Conservation (phyloP, 2,113 vertebrate genomes). For the Steatornis caripensis region DNA sequence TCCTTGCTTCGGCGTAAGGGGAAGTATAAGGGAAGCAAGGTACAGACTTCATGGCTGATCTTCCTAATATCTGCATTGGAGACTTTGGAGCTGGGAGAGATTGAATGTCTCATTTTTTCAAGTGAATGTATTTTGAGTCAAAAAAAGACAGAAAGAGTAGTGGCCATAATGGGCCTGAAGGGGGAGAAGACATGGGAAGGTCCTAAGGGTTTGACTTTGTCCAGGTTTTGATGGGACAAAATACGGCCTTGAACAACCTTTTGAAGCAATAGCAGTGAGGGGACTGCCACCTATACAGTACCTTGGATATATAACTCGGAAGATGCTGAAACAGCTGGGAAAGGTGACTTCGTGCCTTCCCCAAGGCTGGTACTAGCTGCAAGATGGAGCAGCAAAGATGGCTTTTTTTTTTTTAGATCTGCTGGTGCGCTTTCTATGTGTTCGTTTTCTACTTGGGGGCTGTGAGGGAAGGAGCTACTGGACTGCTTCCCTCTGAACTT, state of each 20-base stretch:
- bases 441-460: constrained; percentile 63
- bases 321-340: constrained; percentile 47
- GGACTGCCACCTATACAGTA: constrained; percentile 16
- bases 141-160: not conserved
- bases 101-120: constrained; percentile 23
- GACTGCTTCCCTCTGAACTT: constrained; percentile 59
- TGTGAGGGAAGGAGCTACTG: constrained; percentile 52
- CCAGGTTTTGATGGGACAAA: constrained; percentile 30
- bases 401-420: not conserved
- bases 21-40: not conserved
- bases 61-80: not conserved
- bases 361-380: constrained; percentile 8
- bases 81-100: not conserved
- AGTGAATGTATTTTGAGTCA: constrained; percentile 57
- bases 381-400: constrained; percentile 19
- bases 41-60: constrained; percentile 13
- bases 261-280: constrained; percentile 71
- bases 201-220: constrained; percentile 2
- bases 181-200: not conserved
- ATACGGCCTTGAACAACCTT: constrained; percentile 50
- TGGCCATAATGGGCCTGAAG: not conserved
- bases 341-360: constrained; percentile 32
- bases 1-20: not conserved
- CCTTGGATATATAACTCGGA: constrained; percentile 23
- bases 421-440: constrained; percentile 60